These are phyloP conservation scores for Hormaphis cornu DNA, from an alignment of 1,140 invertebrate species.

Conservation along the genomic window DNA sequence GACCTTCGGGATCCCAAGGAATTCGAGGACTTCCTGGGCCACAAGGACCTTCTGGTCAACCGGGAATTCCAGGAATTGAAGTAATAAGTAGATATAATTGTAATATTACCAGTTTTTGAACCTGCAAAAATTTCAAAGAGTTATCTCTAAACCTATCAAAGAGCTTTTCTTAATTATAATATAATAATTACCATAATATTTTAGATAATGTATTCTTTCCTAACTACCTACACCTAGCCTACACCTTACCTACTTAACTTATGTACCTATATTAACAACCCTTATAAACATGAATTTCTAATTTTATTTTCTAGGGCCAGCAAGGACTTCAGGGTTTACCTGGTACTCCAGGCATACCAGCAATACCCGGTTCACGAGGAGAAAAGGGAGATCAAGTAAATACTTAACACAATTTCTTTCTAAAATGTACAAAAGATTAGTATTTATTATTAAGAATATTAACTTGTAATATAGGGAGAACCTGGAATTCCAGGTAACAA, in stretches of 20 bases:
- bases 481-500: conserved; percentile 39
- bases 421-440: conserved; percentile 40
- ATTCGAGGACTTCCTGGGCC: conserved; percentile 42
- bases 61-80: conserved; percentile 38
- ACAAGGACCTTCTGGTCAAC: conserved; percentile 42
- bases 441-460: neutral
- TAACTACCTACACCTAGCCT: too few relatives aligned
- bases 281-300: too few relatives aligned
- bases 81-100: conserved; percentile 30
- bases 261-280: too few relatives aligned
- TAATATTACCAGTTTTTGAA: neutral
- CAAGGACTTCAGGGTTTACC: conserved; percentile 36
- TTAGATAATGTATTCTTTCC: too few relatives aligned
- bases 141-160: too few relatives aligned
- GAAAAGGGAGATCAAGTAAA: conserved; percentile 39
- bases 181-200: neutral
- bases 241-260: too few relatives aligned
- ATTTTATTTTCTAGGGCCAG: conserved; percentile 39
- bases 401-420: conserved; percentile 44
- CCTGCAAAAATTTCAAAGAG: too few relatives aligned
- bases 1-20: conserved; percentile 39
- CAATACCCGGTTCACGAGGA: conserved; percentile 36
- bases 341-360: conserved; percentile 37
- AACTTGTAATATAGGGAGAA: conserved; percentile 12
- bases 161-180: too few relatives aligned